A percentile compares a stretch with the other conserved stretches of the same genome.
These are phyloP conservation scores for Lacanobia wlatinum DNA, from an alignment of 2,888 invertebrate genomes.

Conservation along the genomic window DNA sequence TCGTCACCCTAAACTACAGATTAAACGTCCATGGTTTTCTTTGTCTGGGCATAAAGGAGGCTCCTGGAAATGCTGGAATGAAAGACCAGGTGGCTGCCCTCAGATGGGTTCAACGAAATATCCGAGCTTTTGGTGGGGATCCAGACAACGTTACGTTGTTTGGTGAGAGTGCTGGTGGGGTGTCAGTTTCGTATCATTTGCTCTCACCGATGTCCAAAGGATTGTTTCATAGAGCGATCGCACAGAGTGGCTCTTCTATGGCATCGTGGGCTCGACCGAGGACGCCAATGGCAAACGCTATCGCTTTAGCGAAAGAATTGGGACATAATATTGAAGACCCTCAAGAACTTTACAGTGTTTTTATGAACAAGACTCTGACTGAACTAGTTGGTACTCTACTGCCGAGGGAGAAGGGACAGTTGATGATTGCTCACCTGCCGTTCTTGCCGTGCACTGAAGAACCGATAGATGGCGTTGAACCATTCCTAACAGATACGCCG, in stretches of 20 bases:
- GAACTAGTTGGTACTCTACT: conserved; percentile 25
- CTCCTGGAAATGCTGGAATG: conserved; percentile 73
- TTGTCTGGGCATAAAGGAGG: conserved; percentile 70
- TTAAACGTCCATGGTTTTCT: conserved; percentile 69
- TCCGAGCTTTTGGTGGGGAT: conserved; percentile 72
- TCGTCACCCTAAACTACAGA: conserved; percentile 70
- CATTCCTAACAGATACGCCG: conserved; percentile 52
- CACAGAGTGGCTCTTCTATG: conserved; percentile 72
- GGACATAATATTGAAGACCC: conserved; percentile 19
- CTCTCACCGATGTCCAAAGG: conserved; percentile 69
- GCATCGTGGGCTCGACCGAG: conserved; percentile 65
- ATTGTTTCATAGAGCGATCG: conserved; percentile 70
- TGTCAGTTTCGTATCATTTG: conserved; percentile 68
- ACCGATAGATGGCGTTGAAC: conserved; percentile 38
- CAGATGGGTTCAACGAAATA: conserved; percentile 71
- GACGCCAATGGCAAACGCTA: conserved; percentile 16
- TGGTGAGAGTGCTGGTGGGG: conserved; percentile 73
- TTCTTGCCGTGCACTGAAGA: conserved; percentile 38
- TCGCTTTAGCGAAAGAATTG: conserved; percentile 18
- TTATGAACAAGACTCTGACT: conserved; percentile 27
- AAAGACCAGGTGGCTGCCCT: conserved; percentile 74
- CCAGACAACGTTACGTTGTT: conserved; percentile 72
- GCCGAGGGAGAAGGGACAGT: conserved; percentile 10
- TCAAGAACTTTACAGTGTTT: conserved; percentile 13
- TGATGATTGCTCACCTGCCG: neutral